Conservation (phyloP, 2,113 vertebrate species). For the Nibea coibor region DNA sequence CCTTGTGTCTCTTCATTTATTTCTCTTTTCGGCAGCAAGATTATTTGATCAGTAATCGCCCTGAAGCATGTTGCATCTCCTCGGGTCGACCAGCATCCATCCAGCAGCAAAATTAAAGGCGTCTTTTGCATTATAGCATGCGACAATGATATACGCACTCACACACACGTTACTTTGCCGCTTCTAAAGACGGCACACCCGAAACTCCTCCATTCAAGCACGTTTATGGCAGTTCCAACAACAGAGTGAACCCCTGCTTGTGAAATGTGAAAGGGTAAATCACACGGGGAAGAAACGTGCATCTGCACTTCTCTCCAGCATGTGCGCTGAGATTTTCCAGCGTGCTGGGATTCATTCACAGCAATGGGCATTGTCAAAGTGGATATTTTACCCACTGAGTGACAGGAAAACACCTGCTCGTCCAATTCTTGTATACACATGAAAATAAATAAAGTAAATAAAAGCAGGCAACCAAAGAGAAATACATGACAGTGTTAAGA, state of each 20-base stretch:
- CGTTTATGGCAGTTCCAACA: slow-evolving; percentile 15
- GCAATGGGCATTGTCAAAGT: background rate
- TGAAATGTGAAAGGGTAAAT: slow-evolving; percentile 31
- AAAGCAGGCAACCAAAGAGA: background rate
- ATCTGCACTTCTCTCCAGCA: background rate
- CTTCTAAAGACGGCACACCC: slow-evolving; percentile 2
- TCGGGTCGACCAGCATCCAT: slow-evolving; percentile 40
- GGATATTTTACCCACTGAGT: background rate
- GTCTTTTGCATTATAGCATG: slow-evolving; percentile 23
- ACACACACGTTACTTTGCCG: background rate
- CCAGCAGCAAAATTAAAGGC: slow-evolving; percentile 50
- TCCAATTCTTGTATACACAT: background rate
- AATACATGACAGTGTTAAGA: background rate
- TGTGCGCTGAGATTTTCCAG: background rate
- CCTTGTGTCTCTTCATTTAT: slow-evolving; percentile 36
- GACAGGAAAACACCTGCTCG: background rate
- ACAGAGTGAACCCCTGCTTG: background rate
- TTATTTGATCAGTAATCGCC: slow-evolving; percentile 58
- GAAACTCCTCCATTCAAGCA: slow-evolving; percentile 16
- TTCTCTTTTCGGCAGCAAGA: slow-evolving; percentile 45
- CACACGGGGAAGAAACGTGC: background rate
- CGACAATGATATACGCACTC: background rate
- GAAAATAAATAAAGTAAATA: background rate
- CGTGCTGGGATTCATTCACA: background rate
- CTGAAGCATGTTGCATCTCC: slow-evolving; percentile 37